Evolutionary conservation across 1,140 invertebrate species (phyloP).

Genomic region (Cyrtorhinus lividipennis): DNA sequence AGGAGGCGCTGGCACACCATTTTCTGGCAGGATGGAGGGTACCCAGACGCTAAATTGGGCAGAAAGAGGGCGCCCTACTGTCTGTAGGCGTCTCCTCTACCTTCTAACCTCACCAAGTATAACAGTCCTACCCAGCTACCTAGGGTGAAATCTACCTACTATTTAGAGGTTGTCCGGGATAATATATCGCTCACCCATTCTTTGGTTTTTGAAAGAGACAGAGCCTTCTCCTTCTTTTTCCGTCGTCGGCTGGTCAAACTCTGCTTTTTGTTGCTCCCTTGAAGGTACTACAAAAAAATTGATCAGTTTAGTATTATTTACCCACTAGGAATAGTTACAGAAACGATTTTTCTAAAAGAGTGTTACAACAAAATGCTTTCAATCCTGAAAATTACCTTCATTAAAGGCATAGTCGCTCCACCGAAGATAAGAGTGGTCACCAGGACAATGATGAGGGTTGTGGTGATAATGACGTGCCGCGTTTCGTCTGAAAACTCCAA

Average conservation of each 20-base stretch:
- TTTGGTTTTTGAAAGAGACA: conserved; percentile 89
- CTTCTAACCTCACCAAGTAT: no score
- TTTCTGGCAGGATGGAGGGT: no score
- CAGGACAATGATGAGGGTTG: conserved; percentile 90
- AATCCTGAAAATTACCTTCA: conserved; percentile 55
- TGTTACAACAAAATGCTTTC: background rate
- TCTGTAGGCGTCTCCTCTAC: no score
- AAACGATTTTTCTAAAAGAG: background rate
- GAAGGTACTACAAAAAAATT: conserved; percentile 35
- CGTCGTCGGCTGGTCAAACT: conserved; percentile 39
- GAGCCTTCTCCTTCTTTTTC: conserved; percentile 60
- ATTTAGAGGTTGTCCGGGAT: no score
- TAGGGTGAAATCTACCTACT: no score
- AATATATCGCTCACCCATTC: conserved; percentile 63
- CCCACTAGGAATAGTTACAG: background rate
- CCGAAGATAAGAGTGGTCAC: conserved; percentile 91
- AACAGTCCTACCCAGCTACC: no score
- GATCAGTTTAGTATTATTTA: background rate
- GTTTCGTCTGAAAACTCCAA: conserved; percentile 88
- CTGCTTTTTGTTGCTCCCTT: conserved; percentile 44
- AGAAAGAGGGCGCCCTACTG: no score
- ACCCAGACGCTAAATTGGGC: no score
- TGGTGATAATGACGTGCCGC: conserved; percentile 89
- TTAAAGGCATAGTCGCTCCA: conserved; percentile 89
- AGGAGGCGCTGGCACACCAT: no score